phyloP scores from a whole-genome alignment of 2,113 vertebrate genomes.

The Hiodon alosoides region DNA sequence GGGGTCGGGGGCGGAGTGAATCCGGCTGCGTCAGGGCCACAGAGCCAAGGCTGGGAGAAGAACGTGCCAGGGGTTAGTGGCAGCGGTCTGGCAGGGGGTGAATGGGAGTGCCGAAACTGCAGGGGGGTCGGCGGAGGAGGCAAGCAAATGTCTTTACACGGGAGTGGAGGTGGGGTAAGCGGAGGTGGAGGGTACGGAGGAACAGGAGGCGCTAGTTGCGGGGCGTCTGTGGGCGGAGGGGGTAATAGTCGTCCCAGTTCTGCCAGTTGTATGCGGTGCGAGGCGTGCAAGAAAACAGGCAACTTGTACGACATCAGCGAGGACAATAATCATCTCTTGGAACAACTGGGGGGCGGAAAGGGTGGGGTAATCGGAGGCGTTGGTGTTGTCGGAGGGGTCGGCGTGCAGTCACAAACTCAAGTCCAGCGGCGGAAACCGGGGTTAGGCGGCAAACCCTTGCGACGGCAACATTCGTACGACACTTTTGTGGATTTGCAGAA shows the following conservation, averaged over 20 bases:
- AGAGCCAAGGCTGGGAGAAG: constrained; percentile 74
- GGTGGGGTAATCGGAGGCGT: constrained; percentile 39
- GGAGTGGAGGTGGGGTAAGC: constrained; percentile 30
- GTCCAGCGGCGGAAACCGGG: constrained; percentile 65
- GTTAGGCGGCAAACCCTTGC: constrained; percentile 79
- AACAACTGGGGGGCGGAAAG: constrained; percentile 43
- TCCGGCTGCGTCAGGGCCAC: constrained; percentile 58
- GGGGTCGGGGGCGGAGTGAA: constrained; percentile 40
- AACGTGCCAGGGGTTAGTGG: constrained; percentile 60
- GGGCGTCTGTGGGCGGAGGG: constrained; percentile 63
- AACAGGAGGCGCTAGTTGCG: constrained; percentile 66
- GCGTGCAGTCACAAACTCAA: constrained; percentile 54
- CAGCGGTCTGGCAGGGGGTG: constrained; percentile 65
- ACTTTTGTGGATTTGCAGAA: constrained; percentile 97
- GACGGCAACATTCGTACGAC: constrained; percentile 96
- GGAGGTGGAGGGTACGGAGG: constrained; percentile 24
- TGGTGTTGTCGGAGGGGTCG: constrained; percentile 59
- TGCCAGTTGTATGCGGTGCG: constrained; percentile 82
- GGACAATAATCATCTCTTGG: constrained; percentile 81
- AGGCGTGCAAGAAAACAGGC: constrained; percentile 90
- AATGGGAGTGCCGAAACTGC: constrained; percentile 70
- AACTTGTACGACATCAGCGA: constrained; percentile 98
- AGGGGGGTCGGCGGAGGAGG: constrained; percentile 51
- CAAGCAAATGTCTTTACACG: constrained; percentile 41
- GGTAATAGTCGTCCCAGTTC: constrained; percentile 61